Evolutionary conservation across 2,113 vertebrate species (phyloP), one percentile per base, ranked within the genome.

Genomic region (Alaudala cheleensis): DNA sequence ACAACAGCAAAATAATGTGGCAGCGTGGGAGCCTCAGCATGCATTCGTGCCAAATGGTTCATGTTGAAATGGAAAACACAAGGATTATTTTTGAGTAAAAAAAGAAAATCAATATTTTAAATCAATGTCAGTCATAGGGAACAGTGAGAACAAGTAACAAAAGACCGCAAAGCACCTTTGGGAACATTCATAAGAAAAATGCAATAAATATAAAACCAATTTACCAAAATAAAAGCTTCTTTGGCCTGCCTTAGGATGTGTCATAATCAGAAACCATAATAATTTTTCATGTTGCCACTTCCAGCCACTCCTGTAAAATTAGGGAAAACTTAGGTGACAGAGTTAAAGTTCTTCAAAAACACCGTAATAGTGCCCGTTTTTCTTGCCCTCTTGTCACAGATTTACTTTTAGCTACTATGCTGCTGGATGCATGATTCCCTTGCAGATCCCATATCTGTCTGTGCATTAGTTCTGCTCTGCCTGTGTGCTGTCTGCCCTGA

Each of bases 101-200:
- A 95, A 96, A 89, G 73, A 91, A 93, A 95, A 92, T 83, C 82
- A 94, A 54, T 92, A 71, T 80, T 93, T 90, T 88, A 93, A 96
- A 96, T 90, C 93, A 88, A 88, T 92, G 78, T 54, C 26, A 70
- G 67, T 92, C 81, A 79, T 40, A 45, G 85, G 88, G 47, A 96
- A 70, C 88, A 86, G 78, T 62, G 31, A 93, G 71, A 93, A 74
- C 37, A 86, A 71, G 72, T 53, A 86, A 90, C 40, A 86, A 85
- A 94, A 88, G 90, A 86, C 34, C 26, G 81, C 31, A 90, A 70
- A 83, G 60, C 20, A 84, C 65, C 44, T 90, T 78, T 60, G 67
- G 47, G 90, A 82, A 88, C 26, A 60, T 23, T 93, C 56, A 40
- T 56, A 94, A 95, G 54, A 69, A 93, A 94, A 88, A 73, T 11